Conservation (phyloP, 2,797 vertebrate genomes). For the Rousettus madagascariensis region DNA sequence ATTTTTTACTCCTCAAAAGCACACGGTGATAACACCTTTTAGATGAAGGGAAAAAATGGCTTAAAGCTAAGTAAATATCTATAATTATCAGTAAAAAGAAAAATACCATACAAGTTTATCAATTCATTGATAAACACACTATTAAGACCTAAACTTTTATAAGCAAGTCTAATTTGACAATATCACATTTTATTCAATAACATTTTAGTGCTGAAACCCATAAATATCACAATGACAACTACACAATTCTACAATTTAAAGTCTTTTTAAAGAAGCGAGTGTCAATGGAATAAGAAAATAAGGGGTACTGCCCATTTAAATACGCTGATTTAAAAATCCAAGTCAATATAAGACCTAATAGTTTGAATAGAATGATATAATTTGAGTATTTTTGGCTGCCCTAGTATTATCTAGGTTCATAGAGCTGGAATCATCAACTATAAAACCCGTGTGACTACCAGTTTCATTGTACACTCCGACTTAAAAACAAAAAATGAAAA, state of each 20-base stretch:
- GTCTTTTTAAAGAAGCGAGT: neutral
- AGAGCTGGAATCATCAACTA: neutral
- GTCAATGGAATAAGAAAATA: neutral
- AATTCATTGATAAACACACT: neutral
- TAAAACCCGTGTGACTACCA: neutral
- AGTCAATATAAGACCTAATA: neutral
- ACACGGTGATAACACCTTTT: neutral
- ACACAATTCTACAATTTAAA: neutral
- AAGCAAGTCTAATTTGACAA: neutral
- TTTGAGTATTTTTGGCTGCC: neutral
- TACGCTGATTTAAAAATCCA: neutral
- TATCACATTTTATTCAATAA: neutral
- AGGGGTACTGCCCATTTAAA: neutral
- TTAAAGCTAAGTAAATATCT: neutral
- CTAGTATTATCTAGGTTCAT: neutral
- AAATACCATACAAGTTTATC: neutral
- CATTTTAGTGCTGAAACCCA: neutral
- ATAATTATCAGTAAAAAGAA: neutral
- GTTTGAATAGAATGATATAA: neutral
- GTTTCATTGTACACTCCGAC: neutral
- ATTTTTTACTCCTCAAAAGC: neutral
- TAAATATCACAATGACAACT: neutral
- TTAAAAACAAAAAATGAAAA: conserved; percentile 27
- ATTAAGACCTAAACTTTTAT: neutral
- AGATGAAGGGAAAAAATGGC: neutral